These are phyloP conservation scores for Triplophysa yarkandensis DNA, from an alignment of 2,797 vertebrate species.

Conservation along the genomic window DNA sequence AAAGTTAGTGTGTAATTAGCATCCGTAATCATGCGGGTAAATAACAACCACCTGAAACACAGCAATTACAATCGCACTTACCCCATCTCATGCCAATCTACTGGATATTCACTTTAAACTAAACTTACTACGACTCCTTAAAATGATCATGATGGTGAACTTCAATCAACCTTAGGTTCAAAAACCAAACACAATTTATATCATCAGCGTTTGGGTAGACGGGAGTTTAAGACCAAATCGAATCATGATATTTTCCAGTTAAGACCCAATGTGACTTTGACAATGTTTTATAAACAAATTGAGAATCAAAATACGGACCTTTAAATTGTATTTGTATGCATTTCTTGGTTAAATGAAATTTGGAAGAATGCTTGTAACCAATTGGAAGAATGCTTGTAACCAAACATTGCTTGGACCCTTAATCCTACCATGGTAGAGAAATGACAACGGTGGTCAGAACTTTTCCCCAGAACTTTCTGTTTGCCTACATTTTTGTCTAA, in stretches of 20 bases:
- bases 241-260: neutral
- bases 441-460: too few species aligned
- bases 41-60: constrained; percentile 51
- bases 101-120: constrained; percentile 52
- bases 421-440: too few species aligned
- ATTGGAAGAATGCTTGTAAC: too few species aligned
- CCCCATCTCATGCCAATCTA: constrained; percentile 22
- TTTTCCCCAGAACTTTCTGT: too few species aligned
- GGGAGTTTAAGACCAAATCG: neutral
- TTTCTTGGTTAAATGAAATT: too few species aligned
- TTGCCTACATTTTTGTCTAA: too few species aligned
- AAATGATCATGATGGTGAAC: constrained; percentile 32
- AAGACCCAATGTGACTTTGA: neutral
- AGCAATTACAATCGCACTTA: constrained; percentile 28
- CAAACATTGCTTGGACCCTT: too few species aligned
- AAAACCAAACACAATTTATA: constrained; percentile 7
- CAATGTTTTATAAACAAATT: too few species aligned
- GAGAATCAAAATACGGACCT: neutral
- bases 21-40: constrained; percentile 52
- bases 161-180: constrained; percentile 43
- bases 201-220: neutral
- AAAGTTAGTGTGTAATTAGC: constrained; percentile 54
- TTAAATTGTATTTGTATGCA: neutral
- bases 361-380: too few species aligned
- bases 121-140: constrained; percentile 38